These are phyloP conservation scores for Kryptopterus vitreolus DNA, from an alignment of 2,797 vertebrate species.

Conservation along the genomic window DNA sequence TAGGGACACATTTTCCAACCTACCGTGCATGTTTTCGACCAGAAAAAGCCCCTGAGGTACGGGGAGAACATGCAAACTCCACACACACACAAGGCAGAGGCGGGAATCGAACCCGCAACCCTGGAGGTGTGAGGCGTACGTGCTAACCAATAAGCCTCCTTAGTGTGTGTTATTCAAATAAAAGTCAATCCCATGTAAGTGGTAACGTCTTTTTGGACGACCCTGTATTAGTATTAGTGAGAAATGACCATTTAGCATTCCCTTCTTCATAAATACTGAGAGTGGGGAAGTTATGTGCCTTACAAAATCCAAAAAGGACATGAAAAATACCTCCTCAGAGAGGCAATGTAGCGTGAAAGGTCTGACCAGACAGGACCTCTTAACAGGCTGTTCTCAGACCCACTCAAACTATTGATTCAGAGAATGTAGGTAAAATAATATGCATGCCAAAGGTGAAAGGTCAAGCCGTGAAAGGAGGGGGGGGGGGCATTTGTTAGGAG, in stretches of 20 bases:
- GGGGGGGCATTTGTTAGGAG: constrained; percentile 66
- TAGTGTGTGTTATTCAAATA: no score
- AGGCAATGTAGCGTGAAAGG: constrained; percentile 32
- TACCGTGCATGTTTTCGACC: no score
- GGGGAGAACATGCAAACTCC: no score
- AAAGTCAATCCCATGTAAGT: no score
- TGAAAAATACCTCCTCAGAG: constrained; percentile 19
- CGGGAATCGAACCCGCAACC: no score
- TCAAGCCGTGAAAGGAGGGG: constrained; percentile 65
- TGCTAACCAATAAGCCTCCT: no score
- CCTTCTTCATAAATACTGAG: not conserved
- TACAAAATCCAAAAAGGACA: constrained; percentile 6
- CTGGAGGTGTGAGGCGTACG: no score
- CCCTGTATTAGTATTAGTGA: not conserved
- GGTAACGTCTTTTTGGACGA: no score
- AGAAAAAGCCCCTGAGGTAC: no score
- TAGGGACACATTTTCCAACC: no score
- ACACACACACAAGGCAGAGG: no score
- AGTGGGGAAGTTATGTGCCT: not conserved
- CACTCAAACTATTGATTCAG: constrained; percentile 12
- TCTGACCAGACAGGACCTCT: constrained; percentile 37
- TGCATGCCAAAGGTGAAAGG: constrained; percentile 62
- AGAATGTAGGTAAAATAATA: constrained; percentile 53
- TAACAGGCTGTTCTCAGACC: constrained; percentile 32
- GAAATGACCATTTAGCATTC: no score